Evolutionary conservation across 2,113 vertebrate genomes (phyloP).

Genomic region (Rhea americana): DNA sequence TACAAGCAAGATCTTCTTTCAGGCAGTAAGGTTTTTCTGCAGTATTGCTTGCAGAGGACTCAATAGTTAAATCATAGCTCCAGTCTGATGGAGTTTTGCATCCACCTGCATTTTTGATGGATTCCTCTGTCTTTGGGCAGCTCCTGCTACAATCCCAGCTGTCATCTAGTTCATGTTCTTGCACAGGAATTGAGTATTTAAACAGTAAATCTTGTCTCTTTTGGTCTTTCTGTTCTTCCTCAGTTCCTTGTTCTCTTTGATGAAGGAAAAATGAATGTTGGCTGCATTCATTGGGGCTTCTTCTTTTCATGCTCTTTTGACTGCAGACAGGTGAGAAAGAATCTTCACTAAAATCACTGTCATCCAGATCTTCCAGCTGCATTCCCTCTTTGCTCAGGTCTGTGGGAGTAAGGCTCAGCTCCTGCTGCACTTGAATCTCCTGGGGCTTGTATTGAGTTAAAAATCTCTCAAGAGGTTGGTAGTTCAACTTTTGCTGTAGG

Average conservation of each 20-base stretch:
- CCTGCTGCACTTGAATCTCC: constrained; percentile 42
- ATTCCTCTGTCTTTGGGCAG: neutral
- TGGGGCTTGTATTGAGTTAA: constrained; percentile 61
- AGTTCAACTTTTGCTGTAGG: constrained; percentile 72
- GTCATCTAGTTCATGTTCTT: constrained; percentile 11
- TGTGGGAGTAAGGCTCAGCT: neutral
- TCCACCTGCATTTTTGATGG: neutral
- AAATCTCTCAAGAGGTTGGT: constrained; percentile 74
- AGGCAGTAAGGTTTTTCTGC: constrained; percentile 79
- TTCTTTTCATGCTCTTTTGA: constrained; percentile 46
- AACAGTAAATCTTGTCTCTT: constrained; percentile 56
- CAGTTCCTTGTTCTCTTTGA: constrained; percentile 37
- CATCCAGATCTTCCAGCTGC: constrained; percentile 75
- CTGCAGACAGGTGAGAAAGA: constrained; percentile 74
- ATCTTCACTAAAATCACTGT: constrained; percentile 84
- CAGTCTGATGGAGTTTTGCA: constrained; percentile 30
- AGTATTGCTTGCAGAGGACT: constrained; percentile 32
- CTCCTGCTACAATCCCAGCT: constrained; percentile 31
- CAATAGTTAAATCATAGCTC: constrained; percentile 19
- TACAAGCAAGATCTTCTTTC: constrained; percentile 35
- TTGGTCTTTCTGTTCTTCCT: constrained; percentile 13
- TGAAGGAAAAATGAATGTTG: constrained; percentile 79
- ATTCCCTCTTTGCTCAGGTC: constrained; percentile 42
- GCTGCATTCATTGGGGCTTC: neutral
- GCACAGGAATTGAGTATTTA: neutral